These are phyloP conservation scores for Pharmacophagus antenor DNA, from an alignment of 2,888 invertebrate species.

Conservation along the genomic window DNA sequence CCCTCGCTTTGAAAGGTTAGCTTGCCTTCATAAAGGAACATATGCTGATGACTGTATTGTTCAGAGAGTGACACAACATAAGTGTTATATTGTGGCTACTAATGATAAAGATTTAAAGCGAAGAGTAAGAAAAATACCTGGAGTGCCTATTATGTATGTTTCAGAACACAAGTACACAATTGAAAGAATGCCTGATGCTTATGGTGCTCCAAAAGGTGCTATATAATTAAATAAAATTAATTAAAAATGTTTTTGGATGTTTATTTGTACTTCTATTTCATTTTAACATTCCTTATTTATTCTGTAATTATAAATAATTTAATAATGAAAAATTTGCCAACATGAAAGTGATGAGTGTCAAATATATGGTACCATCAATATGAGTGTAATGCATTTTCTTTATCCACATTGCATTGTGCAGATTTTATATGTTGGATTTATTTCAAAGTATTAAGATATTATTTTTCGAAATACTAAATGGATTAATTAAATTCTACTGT, in stretches of 20 bases:
- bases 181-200: slow-evolving; percentile 99
- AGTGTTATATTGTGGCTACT: slow-evolving; percentile 99
- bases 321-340: too few relatives aligned
- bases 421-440: too few relatives aligned
- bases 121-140: slow-evolving; percentile 97
- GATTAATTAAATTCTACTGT: too few relatives aligned
- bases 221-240: slow-evolving; percentile 45
- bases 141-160: slow-evolving; percentile 99
- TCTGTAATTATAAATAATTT: too few relatives aligned
- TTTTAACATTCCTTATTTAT: too few relatives aligned
- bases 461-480: too few relatives aligned
- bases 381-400: too few relatives aligned
- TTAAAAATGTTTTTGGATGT: not conserved
- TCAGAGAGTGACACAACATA: slow-evolving; percentile 97
- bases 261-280: not conserved
- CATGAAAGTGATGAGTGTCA: too few relatives aligned
- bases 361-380: too few relatives aligned
- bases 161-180: slow-evolving; percentile 95
- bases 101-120: slow-evolving; percentile 98
- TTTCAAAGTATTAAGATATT: too few relatives aligned
- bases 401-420: too few relatives aligned
- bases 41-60: slow-evolving; percentile 99
- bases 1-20: slow-evolving; percentile 93
- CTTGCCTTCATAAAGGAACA: slow-evolving; percentile 97
- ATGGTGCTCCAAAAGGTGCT: slow-evolving; percentile 91